These are phyloP conservation scores for Oreochromis aureus DNA, from an alignment of 2,113 vertebrate species.

Conservation along the genomic window DNA sequence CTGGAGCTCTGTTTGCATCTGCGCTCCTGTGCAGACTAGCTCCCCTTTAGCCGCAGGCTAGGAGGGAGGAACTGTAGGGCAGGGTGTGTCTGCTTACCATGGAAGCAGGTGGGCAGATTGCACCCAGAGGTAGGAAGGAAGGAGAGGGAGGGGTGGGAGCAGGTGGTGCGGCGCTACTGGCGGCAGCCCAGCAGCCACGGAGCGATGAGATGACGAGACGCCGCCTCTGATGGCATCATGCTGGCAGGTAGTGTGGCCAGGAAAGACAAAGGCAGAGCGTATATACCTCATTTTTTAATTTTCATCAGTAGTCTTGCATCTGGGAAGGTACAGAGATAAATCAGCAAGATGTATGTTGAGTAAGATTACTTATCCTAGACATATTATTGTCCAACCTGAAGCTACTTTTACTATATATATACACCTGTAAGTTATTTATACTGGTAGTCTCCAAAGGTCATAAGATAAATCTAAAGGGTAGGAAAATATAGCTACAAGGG, in stretches of 20 bases:
- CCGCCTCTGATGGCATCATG: background rate
- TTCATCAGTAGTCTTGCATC: background rate
- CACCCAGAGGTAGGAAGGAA: constrained; percentile 1
- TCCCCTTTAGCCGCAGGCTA: constrained; percentile 39
- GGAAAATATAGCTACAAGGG: background rate
- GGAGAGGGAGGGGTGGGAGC: background rate
- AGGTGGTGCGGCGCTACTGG: constrained; percentile 23
- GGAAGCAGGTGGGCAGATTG: constrained; percentile 50
- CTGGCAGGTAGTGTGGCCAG: background rate
- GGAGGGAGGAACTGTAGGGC: constrained; percentile 18
- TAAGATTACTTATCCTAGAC: background rate
- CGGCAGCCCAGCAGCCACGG: background rate
- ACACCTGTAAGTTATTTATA: background rate
- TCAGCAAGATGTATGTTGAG: background rate
- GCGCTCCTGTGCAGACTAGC: constrained; percentile 47
- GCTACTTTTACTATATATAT: background rate
- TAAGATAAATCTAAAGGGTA: background rate
- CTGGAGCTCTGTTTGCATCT: constrained; percentile 40
- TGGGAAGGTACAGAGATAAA: background rate
- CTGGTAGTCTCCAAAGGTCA: background rate
- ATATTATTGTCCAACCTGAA: background rate
- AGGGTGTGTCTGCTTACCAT: constrained; percentile 55
- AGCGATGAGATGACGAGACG: background rate
- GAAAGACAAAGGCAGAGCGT: constrained; percentile 8
- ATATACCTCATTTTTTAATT: background rate